A percentile compares a stretch with the other conserved stretches of the same genome.
These are phyloP conservation scores for Polydrusus tereticollis DNA, from an alignment of 2,888 invertebrate genomes.

Conservation along the genomic window DNA sequence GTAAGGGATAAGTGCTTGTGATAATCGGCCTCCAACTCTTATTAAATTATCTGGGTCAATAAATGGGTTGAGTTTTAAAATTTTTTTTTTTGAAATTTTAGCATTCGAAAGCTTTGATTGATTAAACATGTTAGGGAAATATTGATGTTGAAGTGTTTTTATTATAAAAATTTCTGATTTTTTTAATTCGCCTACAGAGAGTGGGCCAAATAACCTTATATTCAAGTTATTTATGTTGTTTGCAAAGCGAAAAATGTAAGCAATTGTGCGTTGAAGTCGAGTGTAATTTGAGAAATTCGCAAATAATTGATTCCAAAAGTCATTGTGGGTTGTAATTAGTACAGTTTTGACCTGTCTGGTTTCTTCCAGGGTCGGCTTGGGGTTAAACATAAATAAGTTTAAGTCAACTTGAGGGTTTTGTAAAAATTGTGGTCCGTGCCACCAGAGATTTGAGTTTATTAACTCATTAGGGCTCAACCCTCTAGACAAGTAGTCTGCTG, in stretches of 20 bases:
- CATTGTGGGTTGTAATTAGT: neutral
- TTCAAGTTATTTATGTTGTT: neutral
- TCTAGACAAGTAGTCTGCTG: neutral
- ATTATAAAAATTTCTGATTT: neutral
- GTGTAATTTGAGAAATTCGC: slow-evolving; percentile 1
- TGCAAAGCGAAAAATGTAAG: slow-evolving; percentile 1
- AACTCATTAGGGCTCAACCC: neutral
- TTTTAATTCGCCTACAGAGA: slow-evolving; percentile 19
- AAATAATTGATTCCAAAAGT: slow-evolving; percentile 4
- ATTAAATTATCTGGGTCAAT: slow-evolving; percentile 21
- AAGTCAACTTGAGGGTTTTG: neutral
- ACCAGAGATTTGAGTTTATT: slow-evolving; percentile 5
- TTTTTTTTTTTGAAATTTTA: slow-evolving; percentile 9
- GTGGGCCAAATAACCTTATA: slow-evolving; percentile 1
- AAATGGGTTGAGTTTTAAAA: slow-evolving; percentile 42
- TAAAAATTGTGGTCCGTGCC: slow-evolving; percentile 16
- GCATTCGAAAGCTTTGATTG: slow-evolving; percentile 5
- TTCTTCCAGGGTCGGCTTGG: neutral
- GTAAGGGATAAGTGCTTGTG: slow-evolving; percentile 29
- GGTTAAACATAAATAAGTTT: neutral
- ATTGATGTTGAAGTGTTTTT: slow-evolving; percentile 17
- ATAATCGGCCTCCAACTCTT: slow-evolving; percentile 42
- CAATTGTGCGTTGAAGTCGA: neutral
- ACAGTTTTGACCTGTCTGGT: neutral
- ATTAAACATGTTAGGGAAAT: slow-evolving; percentile 24